Conservation (phyloP, 2,888 invertebrate genomes). For the Phaedon cochleariae region DNA sequence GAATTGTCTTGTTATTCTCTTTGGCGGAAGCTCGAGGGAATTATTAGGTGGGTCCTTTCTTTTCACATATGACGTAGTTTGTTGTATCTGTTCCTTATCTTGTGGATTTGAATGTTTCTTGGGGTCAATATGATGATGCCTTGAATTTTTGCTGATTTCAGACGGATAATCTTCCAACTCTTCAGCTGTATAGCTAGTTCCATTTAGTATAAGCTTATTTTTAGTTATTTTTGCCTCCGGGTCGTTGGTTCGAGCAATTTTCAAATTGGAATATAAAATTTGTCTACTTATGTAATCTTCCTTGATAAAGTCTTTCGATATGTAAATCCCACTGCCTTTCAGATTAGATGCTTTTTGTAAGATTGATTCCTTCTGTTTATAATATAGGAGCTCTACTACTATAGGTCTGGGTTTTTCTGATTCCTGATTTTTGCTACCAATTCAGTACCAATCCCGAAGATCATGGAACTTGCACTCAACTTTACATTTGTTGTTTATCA, state of each 20-base stretch:
- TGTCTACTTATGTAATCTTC: background rate
- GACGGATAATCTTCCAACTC: background rate
- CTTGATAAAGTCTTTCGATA: background rate
- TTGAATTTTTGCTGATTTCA: background rate
- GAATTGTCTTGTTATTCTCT: background rate
- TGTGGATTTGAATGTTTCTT: background rate
- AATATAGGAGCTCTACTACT: conserved; percentile 8
- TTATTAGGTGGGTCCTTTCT: background rate
- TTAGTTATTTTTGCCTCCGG: background rate
- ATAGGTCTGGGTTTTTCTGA: conserved; percentile 3
- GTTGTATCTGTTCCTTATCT: too few species aligned
- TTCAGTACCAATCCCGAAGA: conserved; percentile 2
- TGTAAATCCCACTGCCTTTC: background rate
- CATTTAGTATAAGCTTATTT: background rate
- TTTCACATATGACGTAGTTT: background rate
- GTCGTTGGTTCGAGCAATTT: background rate
- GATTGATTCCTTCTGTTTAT: conserved; percentile 4
- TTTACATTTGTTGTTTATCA: background rate
- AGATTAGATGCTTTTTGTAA: conserved; percentile 2
- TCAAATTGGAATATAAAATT: background rate
- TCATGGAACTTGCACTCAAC: conserved; percentile 8
- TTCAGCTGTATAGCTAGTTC: background rate
- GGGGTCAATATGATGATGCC: too few species aligned
- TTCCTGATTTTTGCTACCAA: background rate
- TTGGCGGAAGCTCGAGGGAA: background rate